Percentiles rank a stretch among this genome's conserved stretches.
Conservation (phyloP, 2,113 vertebrate species). For the Oreocharis arfaki region DNA sequence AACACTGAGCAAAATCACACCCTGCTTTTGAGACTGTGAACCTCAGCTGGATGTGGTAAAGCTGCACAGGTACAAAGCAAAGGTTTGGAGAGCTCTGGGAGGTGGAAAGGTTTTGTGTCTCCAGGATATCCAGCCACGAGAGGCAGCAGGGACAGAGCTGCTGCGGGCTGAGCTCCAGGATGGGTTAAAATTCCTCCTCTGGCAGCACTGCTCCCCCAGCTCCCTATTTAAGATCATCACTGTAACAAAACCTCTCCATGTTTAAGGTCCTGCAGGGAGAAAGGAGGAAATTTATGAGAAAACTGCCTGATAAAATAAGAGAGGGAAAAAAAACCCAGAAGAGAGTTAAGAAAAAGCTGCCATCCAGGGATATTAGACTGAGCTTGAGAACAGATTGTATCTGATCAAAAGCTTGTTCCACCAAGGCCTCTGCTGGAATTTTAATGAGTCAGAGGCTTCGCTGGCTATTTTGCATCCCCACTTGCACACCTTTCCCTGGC, state of each 20-base stretch:
- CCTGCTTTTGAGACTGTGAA: neutral
- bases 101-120: neutral
- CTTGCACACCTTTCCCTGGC: neutral
- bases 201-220: neutral
- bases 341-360: neutral
- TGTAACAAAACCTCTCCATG: neutral
- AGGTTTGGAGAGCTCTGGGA: neutral
- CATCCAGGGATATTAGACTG: neutral
- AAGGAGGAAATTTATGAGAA: neutral
- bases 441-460: neutral
- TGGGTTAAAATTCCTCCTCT: neutral
- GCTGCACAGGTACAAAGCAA: neutral
- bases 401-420: neutral
- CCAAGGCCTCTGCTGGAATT: neutral
- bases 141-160: neutral
- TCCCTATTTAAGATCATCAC: neutral
- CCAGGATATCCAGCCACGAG: fast-evolving
- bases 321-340: neutral
- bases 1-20: fast-evolving
- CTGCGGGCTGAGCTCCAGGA: neutral
- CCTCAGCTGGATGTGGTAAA: fast-evolving
- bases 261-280: neutral
- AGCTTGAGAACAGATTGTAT: neutral
- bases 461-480: neutral
- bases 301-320: neutral